phyloP scores from a whole-genome alignment of 2,888 invertebrate species.

The Tanaodytes sp. region DNA sequence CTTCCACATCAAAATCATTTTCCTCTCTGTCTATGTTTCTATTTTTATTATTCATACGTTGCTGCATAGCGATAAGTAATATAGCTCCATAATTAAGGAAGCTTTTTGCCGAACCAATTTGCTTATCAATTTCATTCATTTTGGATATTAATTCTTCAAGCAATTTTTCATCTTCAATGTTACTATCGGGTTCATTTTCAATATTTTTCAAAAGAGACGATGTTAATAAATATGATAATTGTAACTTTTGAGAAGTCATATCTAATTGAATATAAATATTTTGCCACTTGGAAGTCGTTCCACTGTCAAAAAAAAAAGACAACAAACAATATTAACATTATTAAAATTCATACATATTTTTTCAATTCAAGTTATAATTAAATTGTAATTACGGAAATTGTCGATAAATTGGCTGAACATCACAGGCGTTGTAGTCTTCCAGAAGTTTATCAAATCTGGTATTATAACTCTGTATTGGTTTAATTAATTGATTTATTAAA shows the following conservation, averaged over 20 bases:
- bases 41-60: constrained; percentile 10
- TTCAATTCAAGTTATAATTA: too few relatives aligned
- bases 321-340: too few relatives aligned
- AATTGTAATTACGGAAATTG: constrained; percentile 56
- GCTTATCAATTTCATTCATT: constrained; percentile 62
- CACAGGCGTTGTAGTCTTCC: constrained; percentile 58
- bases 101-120: constrained; percentile 64
- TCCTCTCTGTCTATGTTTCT: constrained; percentile 17
- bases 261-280: constrained; percentile 67
- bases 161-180: constrained; percentile 48
- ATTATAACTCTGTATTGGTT: constrained; percentile 53
- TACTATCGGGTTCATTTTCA: constrained; percentile 57
- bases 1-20: not conserved
- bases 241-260: constrained; percentile 65
- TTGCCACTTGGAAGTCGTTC: constrained; percentile 60
- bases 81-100: constrained; percentile 65
- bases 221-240: constrained; percentile 62
- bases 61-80: constrained; percentile 59
- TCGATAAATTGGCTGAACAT: constrained; percentile 54
- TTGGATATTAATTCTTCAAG: constrained; percentile 56
- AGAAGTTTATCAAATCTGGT: constrained; percentile 56
- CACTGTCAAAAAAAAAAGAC: constrained; percentile 54
- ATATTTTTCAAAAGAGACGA: constrained; percentile 62
- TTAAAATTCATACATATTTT: too few relatives aligned
- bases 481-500: constrained; percentile 55